These are phyloP conservation scores for Phasia obesa DNA, from an alignment of 2,888 invertebrate genomes.

Conservation along the genomic window DNA sequence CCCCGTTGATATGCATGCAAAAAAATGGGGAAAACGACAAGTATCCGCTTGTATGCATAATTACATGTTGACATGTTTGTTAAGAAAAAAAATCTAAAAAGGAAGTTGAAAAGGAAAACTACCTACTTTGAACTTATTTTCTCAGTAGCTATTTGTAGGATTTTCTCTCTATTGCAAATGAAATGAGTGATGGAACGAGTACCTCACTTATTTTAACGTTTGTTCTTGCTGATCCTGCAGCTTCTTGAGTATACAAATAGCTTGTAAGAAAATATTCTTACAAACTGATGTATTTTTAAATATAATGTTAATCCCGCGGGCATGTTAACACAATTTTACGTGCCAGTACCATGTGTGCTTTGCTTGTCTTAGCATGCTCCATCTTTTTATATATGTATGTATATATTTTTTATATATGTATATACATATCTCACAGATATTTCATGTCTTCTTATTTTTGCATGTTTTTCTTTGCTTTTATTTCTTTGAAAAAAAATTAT, in stretches of 20 bases:
- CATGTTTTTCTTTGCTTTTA: conserved; percentile 31
- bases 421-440: conserved; percentile 2
- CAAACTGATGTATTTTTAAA: conserved; percentile 35
- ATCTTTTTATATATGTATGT: no score
- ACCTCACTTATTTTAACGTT: conserved; percentile 21
- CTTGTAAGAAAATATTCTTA: conserved; percentile 12
- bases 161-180: conserved; percentile 12
- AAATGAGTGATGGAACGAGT: conserved; percentile 42
- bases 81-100: conserved; percentile 34
- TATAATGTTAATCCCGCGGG: conserved; percentile 72
- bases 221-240: conserved; percentile 25
- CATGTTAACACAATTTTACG: conserved; percentile 73
- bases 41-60: conserved; percentile 69
- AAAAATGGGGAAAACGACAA: conserved; percentile 44
- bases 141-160: conserved; percentile 1
- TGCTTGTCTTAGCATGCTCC: conserved; percentile 34
- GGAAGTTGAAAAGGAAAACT: conserved; percentile 28
- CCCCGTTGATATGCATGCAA: background rate
- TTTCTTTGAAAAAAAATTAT: background rate
- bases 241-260: conserved; percentile 30
- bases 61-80: conserved; percentile 70
- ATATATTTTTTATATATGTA: no score
- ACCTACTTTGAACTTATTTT: conserved; percentile 53
- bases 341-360: conserved; percentile 63
- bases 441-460: conserved; percentile 47